Percentiles rank a stretch among this genome's conserved stretches.
These are phyloP conservation scores for Cossypha caffra DNA, from an alignment of 2,797 vertebrate genomes.

Conservation along the genomic window DNA sequence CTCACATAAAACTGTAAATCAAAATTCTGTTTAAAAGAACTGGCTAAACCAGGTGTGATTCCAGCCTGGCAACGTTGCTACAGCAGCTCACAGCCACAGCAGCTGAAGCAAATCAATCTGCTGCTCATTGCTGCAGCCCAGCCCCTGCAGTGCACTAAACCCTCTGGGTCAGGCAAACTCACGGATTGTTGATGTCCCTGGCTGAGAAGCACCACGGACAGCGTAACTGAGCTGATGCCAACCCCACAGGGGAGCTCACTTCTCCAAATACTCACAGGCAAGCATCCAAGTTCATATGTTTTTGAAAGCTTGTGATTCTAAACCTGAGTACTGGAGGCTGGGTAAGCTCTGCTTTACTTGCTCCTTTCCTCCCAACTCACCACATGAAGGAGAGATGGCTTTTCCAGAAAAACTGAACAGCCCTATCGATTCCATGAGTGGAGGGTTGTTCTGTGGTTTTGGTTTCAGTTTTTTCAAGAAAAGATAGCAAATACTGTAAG, in stretches of 20 bases:
- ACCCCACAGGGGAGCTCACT: not conserved
- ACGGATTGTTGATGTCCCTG: fast-evolving
- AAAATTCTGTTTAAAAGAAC: not conserved
- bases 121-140: not conserved
- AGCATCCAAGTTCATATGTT: not conserved
- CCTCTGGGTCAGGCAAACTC: not conserved
- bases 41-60: not conserved
- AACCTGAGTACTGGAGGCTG: not conserved
- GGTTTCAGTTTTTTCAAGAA: not conserved
- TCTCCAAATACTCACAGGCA: not conserved
- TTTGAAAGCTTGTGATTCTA: not conserved
- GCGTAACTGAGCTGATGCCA: not conserved
- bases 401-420: not conserved
- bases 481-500: not conserved
- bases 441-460: not conserved
- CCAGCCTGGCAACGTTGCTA: not conserved
- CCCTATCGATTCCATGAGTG: fast-evolving
- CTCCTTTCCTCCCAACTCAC: not conserved
- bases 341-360: not conserved
- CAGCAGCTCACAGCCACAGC: not conserved
- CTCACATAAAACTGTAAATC: not conserved
- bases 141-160: not conserved
- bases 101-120: not conserved
- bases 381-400: not conserved
- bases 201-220: not conserved